Base-by-base conservation (phyloP, 2,888 invertebrate genomes). In the Tipula confusa region DNA sequence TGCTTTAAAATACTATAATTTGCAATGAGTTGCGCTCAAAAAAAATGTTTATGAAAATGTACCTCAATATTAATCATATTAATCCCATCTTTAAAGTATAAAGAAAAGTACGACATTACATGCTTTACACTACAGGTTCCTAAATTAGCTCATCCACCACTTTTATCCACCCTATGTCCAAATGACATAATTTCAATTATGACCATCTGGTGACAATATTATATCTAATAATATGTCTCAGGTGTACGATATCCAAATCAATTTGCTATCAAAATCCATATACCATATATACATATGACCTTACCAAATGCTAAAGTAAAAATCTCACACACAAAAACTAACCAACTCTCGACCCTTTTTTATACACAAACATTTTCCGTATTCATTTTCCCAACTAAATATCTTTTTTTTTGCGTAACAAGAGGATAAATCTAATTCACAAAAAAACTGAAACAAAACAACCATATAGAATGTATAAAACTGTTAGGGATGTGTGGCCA, bases 401-500 rank as follows among this genome's bases (percentile, higher is more conserved):
- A 43, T 43, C 24, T 64, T 64, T 24, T 24, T 24, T 24, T 24
- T 64, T 64, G 64, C 64, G 64, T 64, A 64, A 64, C 64, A 64
- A 64, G 64, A 64, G 64, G 64, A 64, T 64, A 80, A 80, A 80
- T 80, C 80, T 80, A 82, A 82, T 33, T 33, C 18, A 82, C 29
- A 33, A 33, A 82, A 36, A 33, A 82, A 82, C 33, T 3, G 31
- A 31, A 81, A 81, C 15, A 29, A 33, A 33, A 79, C n/a, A 80
- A 80, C 80, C 31, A 29, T 80, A n/a, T 29, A 31, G 31, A 29
- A 31, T 80, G 80, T 80, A 24, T 29, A 80, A 80, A 80, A 33
- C 18, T 82, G 29, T 33, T 33, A 82, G 82, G 82, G 82, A 43
- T 43, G 38, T 82, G 43, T 83, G 83, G 43, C 83, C 83, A 83